Conservation (phyloP, 2,888 invertebrate species). For the Drosophila maculinotata region DNA sequence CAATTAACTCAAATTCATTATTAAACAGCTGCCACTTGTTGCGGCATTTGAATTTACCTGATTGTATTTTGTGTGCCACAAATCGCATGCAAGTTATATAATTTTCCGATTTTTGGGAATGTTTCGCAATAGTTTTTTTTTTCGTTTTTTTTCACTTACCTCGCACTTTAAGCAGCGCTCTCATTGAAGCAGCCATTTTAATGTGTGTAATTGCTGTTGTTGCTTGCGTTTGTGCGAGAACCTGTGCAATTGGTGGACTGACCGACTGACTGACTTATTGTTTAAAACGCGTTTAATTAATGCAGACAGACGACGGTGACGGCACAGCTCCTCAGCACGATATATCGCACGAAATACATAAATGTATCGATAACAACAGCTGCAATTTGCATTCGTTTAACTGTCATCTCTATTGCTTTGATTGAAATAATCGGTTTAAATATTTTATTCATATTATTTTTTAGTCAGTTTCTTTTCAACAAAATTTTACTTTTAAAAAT, state of each 20-base stretch:
- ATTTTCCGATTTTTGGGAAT: conserved; percentile 43
- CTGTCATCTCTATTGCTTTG: not conserved
- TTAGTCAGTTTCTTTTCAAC: not conserved
- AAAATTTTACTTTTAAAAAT: too few relatives aligned
- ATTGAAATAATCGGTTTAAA: not conserved
- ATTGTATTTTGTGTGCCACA: conserved; percentile 31
- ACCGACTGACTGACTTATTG: conserved; percentile 49
- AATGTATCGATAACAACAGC: conserved; percentile 13
- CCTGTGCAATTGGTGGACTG: conserved; percentile 55
- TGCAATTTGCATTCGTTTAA: not conserved
- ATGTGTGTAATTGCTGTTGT: conserved; percentile 57
- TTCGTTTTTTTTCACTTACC: conserved; percentile 85
- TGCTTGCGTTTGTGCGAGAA: conserved; percentile 67
- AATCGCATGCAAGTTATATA: conserved; percentile 72
- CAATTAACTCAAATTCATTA: conserved; percentile 15
- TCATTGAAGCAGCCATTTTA: conserved; percentile 87
- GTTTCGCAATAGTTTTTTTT: conserved; percentile 54
- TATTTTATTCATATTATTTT: not conserved
- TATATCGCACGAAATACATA: conserved; percentile 15
- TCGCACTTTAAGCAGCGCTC: conserved; percentile 87
- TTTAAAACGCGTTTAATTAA: conserved; percentile 77
- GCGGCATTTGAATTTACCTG: conserved; percentile 35
- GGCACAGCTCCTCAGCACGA: conserved; percentile 23
- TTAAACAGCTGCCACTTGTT: conserved; percentile 44
- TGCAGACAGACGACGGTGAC: conserved; percentile 65